Evolutionary conservation across 2,888 invertebrate species (phyloP).

Genomic region (Melipona bicolor): DNA sequence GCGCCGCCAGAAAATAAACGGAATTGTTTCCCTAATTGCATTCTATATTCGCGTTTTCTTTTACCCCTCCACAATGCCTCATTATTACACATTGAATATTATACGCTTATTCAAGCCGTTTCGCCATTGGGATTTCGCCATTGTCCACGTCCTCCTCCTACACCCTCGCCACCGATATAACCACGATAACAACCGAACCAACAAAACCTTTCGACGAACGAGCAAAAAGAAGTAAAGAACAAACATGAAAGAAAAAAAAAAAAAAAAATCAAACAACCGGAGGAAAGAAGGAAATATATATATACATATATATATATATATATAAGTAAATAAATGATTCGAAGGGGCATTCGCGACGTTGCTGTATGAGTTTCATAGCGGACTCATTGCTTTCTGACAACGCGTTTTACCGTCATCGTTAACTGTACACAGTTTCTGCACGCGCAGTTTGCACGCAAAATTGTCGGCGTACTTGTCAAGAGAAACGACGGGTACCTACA

Average conservation of each 20-base stretch:
- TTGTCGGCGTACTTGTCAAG: neutral
- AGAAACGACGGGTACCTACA: no score
- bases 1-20: constrained; percentile 38
- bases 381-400: neutral
- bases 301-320: neutral
- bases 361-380: neutral
- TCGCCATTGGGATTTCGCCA: constrained; percentile 24
- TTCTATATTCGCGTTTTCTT: constrained; percentile 43
- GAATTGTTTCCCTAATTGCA: constrained; percentile 59
- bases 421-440: neutral
- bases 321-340: neutral
- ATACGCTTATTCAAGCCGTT: constrained; percentile 39
- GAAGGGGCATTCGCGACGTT: neutral
- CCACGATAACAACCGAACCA: constrained; percentile 23
- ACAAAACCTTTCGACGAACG: constrained; percentile 19
- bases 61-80: constrained; percentile 26
- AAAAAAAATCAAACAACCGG: neutral
- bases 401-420: neutral
- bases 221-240: neutral
- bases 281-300: neutral
- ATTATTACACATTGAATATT: constrained; percentile 48
- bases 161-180: constrained; percentile 18
- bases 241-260: neutral
- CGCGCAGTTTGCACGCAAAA: neutral
- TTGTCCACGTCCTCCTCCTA: constrained; percentile 26